phyloP scores from a whole-genome alignment of 2,797 vertebrate species.

The Crenuchus spilurus region DNA sequence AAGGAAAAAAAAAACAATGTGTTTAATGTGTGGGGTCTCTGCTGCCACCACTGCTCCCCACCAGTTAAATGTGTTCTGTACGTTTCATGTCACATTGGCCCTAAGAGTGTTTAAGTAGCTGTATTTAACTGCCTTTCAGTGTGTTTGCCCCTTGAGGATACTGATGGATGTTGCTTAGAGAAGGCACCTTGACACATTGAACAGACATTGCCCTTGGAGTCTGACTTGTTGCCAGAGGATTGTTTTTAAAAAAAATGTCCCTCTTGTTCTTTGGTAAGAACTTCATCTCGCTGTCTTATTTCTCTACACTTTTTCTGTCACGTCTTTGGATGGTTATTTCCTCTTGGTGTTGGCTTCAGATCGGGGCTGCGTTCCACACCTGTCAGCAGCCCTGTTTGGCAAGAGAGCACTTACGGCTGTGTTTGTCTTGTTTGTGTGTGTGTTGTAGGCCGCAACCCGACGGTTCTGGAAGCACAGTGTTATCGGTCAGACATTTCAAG shows the following conservation, averaged over 20 bases:
- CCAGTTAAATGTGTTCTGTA: not conserved
- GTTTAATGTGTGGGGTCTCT: not conserved
- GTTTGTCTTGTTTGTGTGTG: slow-evolving; percentile 50
- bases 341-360: not conserved
- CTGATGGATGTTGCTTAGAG: not conserved
- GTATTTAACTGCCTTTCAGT: not conserved
- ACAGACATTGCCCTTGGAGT: not conserved
- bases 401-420: slow-evolving; percentile 31
- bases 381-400: not conserved
- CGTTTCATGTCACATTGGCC: not conserved
- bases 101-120: not conserved
- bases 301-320: not conserved
- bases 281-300: not conserved
- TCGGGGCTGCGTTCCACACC: not conserved
- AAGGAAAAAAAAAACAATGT: not conserved
- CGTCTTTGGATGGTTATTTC: not conserved
- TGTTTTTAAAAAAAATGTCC: not conserved
- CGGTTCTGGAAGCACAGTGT: slow-evolving; percentile 51
- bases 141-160: not conserved
- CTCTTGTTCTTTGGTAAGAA: not conserved
- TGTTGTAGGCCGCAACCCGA: slow-evolving; percentile 53
- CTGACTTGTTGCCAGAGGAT: not conserved
- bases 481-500: slow-evolving; percentile 54
- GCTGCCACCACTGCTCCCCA: not conserved
- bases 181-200: not conserved